These are phyloP conservation scores for Thaumetopoea pityocampa DNA, from an alignment of 1,140 invertebrate genomes.

Conservation along the genomic window DNA sequence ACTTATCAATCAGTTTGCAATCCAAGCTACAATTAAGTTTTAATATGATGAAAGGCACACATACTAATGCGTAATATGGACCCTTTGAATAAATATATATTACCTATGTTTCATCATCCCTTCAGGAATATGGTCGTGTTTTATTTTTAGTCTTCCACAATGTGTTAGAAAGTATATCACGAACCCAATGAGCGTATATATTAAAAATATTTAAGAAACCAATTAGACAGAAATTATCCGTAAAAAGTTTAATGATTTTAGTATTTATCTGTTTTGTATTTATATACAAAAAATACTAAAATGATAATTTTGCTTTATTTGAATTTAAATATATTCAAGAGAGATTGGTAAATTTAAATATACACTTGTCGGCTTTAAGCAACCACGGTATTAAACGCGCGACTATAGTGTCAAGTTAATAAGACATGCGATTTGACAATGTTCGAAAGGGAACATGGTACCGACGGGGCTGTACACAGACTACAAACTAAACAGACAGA, in stretches of 20 bases:
- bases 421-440: conserved; percentile 9
- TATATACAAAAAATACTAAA: no score
- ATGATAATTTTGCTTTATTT: no score
- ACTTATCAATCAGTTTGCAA: no score
- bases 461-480: neutral
- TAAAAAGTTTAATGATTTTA: no score
- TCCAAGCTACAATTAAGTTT: no score
- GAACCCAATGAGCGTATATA: conserved; percentile 6
- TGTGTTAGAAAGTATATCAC: conserved; percentile 4
- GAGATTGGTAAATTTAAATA: neutral
- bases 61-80: no score
- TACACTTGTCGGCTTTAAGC: conserved; percentile 2
- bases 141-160: conserved; percentile 5
- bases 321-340: conserved; percentile 7
- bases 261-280: no score
- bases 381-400: conserved; percentile 9
- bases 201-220: conserved; percentile 5
- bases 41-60: no score
- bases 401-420: conserved; percentile 10
- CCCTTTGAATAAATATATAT: no score
- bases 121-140: no score
- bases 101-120: no score
- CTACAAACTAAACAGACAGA: no score
- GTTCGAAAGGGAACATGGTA: conserved; percentile 4
- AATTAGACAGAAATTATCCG: conserved; percentile 5